Percentiles rank a stretch among this genome's conserved stretches.
Evolutionary conservation across 2,888 invertebrate species (phyloP).

Genomic region (Artemia sp.): DNA sequence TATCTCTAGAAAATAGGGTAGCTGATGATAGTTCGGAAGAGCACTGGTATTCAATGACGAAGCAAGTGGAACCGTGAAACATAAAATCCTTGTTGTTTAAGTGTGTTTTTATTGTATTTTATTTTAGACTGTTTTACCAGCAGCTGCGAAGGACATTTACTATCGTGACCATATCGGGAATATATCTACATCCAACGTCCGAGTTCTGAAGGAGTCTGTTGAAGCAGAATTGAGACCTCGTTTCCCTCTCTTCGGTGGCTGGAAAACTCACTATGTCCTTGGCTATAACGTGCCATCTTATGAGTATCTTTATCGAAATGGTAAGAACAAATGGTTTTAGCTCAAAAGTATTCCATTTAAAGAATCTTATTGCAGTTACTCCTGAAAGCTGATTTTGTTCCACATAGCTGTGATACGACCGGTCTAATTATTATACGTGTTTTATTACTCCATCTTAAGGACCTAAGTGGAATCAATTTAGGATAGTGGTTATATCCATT

Average conservation of each 20-base stretch:
- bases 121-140: slow-evolving; percentile 41
- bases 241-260: slow-evolving; percentile 95
- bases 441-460: too few species aligned
- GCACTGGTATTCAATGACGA: too few species aligned
- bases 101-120: slow-evolving; percentile 17
- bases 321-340: slow-evolving; percentile 29
- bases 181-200: slow-evolving; percentile 90
- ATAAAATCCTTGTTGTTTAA: neutral
- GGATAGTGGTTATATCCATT: too few species aligned
- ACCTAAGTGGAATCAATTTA: too few species aligned
- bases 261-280: slow-evolving; percentile 90
- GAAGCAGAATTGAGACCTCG: slow-evolving; percentile 89
- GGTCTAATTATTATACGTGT: too few species aligned
- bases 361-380: neutral
- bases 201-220: slow-evolving; percentile 70
- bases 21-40: too few species aligned
- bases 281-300: slow-evolving; percentile 96
- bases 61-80: too few species aligned
- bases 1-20: too few species aligned
- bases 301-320: slow-evolving; percentile 71
- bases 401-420: too few species aligned
- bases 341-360: neutral
- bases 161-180: slow-evolving; percentile 97
- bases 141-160: slow-evolving; percentile 85
- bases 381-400: slow-evolving; percentile 1